Base-by-base conservation (phyloP, 1,140 invertebrate species). In the Pararge aegeria region DNA sequence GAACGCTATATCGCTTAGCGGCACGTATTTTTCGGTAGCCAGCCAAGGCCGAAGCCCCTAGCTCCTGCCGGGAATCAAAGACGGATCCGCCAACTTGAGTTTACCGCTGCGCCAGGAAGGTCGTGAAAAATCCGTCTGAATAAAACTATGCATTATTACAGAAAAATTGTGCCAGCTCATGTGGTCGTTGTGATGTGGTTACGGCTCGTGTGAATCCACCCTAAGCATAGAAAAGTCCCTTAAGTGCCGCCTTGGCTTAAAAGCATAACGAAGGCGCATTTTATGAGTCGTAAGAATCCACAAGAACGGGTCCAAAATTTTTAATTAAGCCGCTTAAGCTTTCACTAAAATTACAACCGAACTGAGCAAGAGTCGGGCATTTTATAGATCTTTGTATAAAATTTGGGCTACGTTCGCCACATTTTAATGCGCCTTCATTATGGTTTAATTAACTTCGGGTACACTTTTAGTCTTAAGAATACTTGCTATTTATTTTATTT, bases 321-420 rank as follows among this genome's bases (percentile, higher is more conserved):
- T 58, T 58, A 58, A 58, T 58, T 44, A 58, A 58, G 24, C 55
- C 48, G 2, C 34, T 38, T 15, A 49, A 46, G 49, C 24, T 46
- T 59, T 59, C 50, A 59, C 20, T 58, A 58, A 58, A 58, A 59
- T 59, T 46, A 53, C 40, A 52, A 50, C 18, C 16, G 7, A 46
- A 59, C 37, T 29, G 38, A 30, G 40, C 37, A 52, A 52, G 50
- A 59, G 56, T 46, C 38, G 27, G 29, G 10, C 24, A 30, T 29
- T 55, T 55, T 24, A 44, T 46, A 46, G 40, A 55, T 55, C 53
- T 55, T 40, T 46, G 40, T 55, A 19, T 20, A 12, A 46, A 46
- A 46, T 30, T 19, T 46, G 6, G 20, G 16, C 16, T 29, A 29
- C 27, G 20, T 46, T 20, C 18, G 52, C 37, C 19, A 42, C 21